These are phyloP conservation scores for Osmoderma eremita DNA, from an alignment of 2,888 invertebrate genomes.

Conservation along the genomic window DNA sequence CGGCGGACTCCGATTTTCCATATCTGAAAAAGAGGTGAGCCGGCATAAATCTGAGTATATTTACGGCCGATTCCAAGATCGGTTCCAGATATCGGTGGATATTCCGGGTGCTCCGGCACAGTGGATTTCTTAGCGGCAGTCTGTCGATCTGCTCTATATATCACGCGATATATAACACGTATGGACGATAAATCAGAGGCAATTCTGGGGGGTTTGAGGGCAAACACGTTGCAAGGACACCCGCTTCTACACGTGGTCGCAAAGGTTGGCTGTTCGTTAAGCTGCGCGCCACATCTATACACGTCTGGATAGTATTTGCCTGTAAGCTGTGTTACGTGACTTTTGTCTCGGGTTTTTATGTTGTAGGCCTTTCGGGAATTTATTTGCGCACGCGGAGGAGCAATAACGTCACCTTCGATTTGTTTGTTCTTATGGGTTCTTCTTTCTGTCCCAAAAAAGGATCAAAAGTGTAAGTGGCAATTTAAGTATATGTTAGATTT, in stretches of 20 bases:
- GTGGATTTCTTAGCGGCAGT: conserved; percentile 57
- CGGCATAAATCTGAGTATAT: conserved; percentile 62
- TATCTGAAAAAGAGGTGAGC: conserved; percentile 47
- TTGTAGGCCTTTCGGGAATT: not conserved
- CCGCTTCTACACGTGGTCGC: conserved; percentile 18
- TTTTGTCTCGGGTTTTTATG: not conserved
- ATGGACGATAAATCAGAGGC: conserved; percentile 61
- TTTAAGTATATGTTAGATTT: too few species aligned
- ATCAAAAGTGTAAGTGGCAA: too few species aligned
- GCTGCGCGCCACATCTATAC: not conserved
- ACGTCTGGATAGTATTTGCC: not conserved
- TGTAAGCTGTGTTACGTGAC: too few species aligned
- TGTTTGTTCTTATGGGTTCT: too few species aligned
- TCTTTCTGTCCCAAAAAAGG: too few species aligned
- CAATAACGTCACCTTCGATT: too few species aligned
- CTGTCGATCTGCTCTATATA: conserved; percentile 58
- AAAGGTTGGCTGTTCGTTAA: not conserved
- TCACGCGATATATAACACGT: conserved; percentile 63
- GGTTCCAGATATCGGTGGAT: conserved; percentile 56
- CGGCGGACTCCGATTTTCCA: conserved; percentile 5
- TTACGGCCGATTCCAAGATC: conserved; percentile 62
- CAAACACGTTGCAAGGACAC: conserved; percentile 37
- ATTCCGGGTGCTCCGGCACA: conserved; percentile 38
- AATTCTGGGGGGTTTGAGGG: conserved; percentile 11
- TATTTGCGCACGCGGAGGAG: not conserved